Percentiles rank a stretch among this genome's conserved stretches.
Evolutionary conservation across 2,797 vertebrate species (phyloP).

Genomic region (Halcyon chelicuti): DNA sequence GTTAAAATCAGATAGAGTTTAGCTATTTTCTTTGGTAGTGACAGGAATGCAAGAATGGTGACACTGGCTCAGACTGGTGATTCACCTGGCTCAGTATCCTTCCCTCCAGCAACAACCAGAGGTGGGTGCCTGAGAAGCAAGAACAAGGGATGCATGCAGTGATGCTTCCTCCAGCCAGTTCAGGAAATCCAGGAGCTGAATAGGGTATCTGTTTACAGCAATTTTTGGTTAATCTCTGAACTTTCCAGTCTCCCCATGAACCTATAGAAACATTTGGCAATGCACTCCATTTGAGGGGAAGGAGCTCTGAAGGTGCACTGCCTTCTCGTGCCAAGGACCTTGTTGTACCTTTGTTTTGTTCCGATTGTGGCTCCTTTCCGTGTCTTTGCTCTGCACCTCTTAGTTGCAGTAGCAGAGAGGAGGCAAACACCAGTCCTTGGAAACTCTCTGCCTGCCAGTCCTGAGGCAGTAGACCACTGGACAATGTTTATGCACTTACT

Average conservation of each 20-base stretch:
- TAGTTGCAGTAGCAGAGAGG: background rate
- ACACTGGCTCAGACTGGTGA: too few relatives aligned
- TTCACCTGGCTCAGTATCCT: background rate
- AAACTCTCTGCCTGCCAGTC: background rate
- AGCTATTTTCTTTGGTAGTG: background rate
- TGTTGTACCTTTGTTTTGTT: background rate
- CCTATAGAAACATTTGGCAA: background rate
- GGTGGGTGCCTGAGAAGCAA: background rate
- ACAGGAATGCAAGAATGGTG: background rate
- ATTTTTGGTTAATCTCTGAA: background rate
- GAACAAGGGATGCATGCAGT: fast-evolving
- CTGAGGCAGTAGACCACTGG: background rate
- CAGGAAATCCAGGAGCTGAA: background rate
- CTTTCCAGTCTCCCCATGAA: background rate
- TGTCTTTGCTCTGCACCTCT: background rate
- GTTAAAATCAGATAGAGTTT: background rate
- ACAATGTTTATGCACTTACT: fast-evolving
- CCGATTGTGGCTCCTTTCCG: background rate
- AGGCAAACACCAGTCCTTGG: background rate
- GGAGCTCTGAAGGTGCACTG: background rate
- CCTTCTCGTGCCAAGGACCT: background rate
- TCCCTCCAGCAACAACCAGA: background rate
- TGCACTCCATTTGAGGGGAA: background rate
- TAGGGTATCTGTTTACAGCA: background rate
- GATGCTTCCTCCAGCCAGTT: background rate